Evolutionary conservation across 2,113 vertebrate genomes (phyloP).

Genomic region (Rhineura floridana): DNA sequence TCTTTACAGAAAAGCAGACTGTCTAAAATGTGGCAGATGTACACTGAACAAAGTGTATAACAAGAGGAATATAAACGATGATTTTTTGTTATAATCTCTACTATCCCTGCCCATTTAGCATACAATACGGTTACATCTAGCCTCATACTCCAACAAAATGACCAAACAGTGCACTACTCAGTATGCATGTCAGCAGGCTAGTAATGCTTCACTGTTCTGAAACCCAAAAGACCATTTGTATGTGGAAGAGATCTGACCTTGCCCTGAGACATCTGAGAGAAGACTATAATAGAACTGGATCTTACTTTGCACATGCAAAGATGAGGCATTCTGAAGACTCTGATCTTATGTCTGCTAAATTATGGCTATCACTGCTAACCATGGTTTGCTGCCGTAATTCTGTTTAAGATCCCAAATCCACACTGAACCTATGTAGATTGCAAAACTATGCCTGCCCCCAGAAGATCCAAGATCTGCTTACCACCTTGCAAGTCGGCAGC

Average conservation of each 20-base stretch:
- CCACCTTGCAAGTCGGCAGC: no score
- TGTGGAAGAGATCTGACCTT: background rate
- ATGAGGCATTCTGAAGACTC: no score
- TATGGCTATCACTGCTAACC: background rate
- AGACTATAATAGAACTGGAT: background rate
- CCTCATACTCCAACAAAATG: background rate
- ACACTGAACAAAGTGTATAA: conserved; percentile 7
- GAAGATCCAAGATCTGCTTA: no score
- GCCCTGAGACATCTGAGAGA: background rate
- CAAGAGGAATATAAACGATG: background rate
- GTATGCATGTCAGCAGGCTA: background rate
- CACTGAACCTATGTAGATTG: no score
- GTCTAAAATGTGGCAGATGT: conserved; percentile 23
- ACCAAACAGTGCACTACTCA: background rate
- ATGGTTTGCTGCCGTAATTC: background rate
- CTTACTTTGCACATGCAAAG: no score
- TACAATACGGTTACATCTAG: background rate
- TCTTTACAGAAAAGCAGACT: conserved; percentile 14
- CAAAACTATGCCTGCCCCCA: no score
- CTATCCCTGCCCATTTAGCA: conserved; percentile 15
- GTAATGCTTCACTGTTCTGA: background rate
- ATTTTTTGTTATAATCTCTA: background rate
- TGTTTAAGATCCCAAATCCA: no score
- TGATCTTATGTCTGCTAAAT: background rate
- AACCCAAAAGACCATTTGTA: background rate